These are phyloP conservation scores for Microtus oregoni DNA, from an alignment of 2,113 vertebrate species.

Conservation along the genomic window DNA sequence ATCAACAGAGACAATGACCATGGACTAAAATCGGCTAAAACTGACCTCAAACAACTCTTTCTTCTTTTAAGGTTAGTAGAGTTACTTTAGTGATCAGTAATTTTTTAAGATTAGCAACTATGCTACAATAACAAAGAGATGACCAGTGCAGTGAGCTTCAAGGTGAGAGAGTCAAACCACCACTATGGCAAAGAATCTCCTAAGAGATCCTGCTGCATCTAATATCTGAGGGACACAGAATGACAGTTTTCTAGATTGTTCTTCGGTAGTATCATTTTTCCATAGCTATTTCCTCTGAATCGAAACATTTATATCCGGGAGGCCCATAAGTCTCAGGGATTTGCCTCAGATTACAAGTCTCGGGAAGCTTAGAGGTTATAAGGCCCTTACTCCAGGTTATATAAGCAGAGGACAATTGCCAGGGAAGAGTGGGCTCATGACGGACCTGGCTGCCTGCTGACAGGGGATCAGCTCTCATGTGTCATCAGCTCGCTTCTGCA, in stretches of 20 bases:
- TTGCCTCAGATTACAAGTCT: neutral
- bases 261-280: neutral
- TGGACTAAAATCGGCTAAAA: neutral
- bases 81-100: too few species aligned
- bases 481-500: neutral
- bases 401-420: neutral
- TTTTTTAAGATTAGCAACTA: neutral
- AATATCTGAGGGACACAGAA: neutral
- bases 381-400: neutral
- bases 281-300: neutral
- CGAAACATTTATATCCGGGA: neutral
- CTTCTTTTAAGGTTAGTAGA: neutral
- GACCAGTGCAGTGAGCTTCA: neutral
- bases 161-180: neutral
- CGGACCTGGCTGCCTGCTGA: neutral
- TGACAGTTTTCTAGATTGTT: neutral
- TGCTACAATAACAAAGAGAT: neutral
- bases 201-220: neutral
- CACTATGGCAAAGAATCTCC: neutral
- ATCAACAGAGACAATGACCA: neutral
- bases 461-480: neutral
- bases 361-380: neutral
- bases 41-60: neutral
- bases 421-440: too few species aligned
- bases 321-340: neutral